These are phyloP conservation scores for Zaprionus camerounensis DNA, from an alignment of 1,140 invertebrate species.

Conservation along the genomic window DNA sequence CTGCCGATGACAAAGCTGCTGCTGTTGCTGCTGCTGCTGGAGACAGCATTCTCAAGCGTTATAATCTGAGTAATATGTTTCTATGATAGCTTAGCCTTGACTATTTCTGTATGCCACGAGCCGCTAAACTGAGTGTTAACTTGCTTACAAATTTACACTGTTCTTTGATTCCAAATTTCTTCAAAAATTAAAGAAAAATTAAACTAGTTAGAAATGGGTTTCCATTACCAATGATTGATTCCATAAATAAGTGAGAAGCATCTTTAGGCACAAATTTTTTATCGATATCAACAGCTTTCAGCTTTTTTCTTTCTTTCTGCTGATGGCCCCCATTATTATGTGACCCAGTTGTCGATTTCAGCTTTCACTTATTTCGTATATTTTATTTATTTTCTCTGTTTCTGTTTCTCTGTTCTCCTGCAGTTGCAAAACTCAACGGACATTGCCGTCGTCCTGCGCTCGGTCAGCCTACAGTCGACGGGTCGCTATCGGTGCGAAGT, in stretches of 20 bases:
- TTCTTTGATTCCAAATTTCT: background rate
- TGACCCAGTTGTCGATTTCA: conserved; percentile 9
- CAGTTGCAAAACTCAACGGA: conserved; percentile 89
- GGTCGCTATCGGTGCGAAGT: conserved; percentile 92
- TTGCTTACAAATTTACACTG: background rate
- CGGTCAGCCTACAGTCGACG: conserved; percentile 88
- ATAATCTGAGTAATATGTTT: conserved; percentile 1
- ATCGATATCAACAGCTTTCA: background rate
- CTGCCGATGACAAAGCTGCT: conserved; percentile 1
- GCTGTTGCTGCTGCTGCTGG: background rate
- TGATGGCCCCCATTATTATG: background rate
- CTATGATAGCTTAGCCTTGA: background rate
- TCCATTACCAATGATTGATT: background rate
- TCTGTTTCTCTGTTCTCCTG: conserved; percentile 39
- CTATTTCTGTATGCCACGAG: no score
- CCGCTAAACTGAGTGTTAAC: background rate
- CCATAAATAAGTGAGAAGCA: background rate
- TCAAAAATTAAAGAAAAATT: conserved; percentile 2
- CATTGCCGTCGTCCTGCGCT: conserved; percentile 87
- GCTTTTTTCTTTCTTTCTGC: background rate
- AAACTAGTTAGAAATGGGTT: background rate
- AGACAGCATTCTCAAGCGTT: conserved; percentile 6
- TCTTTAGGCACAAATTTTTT: background rate
- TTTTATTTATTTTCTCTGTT: background rate
- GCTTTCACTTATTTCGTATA: conserved; percentile 13